These are phyloP conservation scores for Acanthopleura granulata DNA, from an alignment of 2,888 invertebrate genomes.

Conservation along the genomic window DNA sequence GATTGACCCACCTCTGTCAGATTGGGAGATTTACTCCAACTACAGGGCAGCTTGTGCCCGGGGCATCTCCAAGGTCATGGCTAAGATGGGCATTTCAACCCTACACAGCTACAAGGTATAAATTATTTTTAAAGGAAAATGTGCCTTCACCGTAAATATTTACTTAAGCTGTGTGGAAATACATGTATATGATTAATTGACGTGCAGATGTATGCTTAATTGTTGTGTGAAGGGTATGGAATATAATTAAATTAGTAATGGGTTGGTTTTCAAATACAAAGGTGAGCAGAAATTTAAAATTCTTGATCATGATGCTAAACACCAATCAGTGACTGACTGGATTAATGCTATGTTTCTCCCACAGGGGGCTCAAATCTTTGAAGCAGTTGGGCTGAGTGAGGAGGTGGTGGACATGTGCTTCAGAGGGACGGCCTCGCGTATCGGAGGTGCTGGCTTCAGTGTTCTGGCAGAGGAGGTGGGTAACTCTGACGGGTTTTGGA, in stretches of 20 bases:
- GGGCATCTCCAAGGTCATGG: slow-evolving; percentile 94
- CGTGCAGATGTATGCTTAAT: too few relatives aligned
- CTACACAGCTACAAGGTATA: slow-evolving; percentile 92
- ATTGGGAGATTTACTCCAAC: slow-evolving; percentile 81
- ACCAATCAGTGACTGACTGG: background rate
- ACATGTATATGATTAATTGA: too few relatives aligned
- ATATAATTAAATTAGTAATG: too few relatives aligned
- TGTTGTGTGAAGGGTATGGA: too few relatives aligned
- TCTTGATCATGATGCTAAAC: background rate
- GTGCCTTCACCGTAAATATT: too few relatives aligned
- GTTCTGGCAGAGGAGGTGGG: slow-evolving; percentile 87
- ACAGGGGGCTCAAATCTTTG: slow-evolving; percentile 96
- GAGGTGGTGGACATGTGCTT: slow-evolving; percentile 97
- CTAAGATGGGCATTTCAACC: slow-evolving; percentile 99
- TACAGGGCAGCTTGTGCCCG: slow-evolving; percentile 93
- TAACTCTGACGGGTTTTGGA: too few relatives aligned
- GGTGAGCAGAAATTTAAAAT: background rate
- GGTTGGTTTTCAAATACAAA: too few relatives aligned
- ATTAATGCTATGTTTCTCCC: slow-evolving; percentile 29
- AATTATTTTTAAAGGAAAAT: too few relatives aligned
- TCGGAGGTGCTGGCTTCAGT: slow-evolving; percentile 92
- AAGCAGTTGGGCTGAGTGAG: slow-evolving; percentile 93
- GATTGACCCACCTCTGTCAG: slow-evolving; percentile 81
- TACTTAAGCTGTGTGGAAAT: too few relatives aligned
- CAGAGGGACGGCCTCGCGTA: slow-evolving; percentile 79